phyloP scores from a whole-genome alignment of 2,797 vertebrate genomes.

The Argyrosomus regius region DNA sequence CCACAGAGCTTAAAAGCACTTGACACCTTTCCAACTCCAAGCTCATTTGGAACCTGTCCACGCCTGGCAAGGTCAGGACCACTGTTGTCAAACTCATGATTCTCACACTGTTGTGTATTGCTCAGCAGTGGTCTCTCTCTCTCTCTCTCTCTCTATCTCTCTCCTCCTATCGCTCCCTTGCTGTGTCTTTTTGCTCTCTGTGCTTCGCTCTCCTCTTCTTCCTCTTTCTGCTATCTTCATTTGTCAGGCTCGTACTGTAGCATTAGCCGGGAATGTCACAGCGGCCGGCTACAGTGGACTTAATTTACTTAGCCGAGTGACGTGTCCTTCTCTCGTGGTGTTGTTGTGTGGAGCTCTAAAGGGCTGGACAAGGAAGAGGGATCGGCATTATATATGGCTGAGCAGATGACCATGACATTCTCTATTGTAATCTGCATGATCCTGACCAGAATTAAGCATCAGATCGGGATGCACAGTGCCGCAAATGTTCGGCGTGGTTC shows the following conservation, averaged over 20 bases:
- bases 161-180: conserved; percentile 10
- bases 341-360: conserved; percentile 16
- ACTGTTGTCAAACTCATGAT: conserved; percentile 74
- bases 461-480: neutral
- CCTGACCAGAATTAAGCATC: neutral
- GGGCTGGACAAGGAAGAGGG: conserved; percentile 42
- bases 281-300: conserved; percentile 65
- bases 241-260: conserved; percentile 67
- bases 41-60: conserved; percentile 77
- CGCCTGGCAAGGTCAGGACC: conserved; percentile 73
- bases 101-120: conserved; percentile 59
- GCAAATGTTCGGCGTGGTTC: neutral
- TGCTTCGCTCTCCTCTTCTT: conserved; percentile 40
- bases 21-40: conserved; percentile 76
- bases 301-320: conserved; percentile 73
- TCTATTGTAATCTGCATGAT: conserved; percentile 8
- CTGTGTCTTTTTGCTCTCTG: conserved; percentile 29
- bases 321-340: conserved; percentile 50
- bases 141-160: conserved; percentile 21
- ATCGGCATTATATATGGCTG: conserved; percentile 25
- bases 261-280: conserved; percentile 68
- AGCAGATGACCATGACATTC: conserved; percentile 29
- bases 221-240: conserved; percentile 66
- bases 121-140: conserved; percentile 34
- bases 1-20: conserved; percentile 72